phyloP scores from a whole-genome alignment of 2,888 invertebrate genomes.

The Drosophila greeni region DNA sequence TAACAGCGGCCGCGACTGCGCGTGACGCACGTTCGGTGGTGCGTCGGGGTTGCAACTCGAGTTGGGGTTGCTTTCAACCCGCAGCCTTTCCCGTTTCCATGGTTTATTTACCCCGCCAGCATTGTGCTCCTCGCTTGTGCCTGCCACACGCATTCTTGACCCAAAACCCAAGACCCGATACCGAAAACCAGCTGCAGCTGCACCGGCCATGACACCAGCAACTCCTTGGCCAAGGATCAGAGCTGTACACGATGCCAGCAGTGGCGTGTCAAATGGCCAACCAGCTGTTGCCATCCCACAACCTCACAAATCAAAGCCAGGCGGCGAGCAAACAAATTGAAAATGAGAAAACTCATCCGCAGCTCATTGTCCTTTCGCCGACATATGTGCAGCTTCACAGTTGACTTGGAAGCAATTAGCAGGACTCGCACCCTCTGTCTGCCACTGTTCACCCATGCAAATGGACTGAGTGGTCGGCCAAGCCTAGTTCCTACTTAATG shows the following conservation, averaged over 20 bases:
- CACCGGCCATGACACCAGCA: conserved; percentile 34
- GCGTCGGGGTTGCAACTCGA: conserved; percentile 50
- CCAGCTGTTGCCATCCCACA: conserved; percentile 59
- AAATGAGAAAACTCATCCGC: conserved; percentile 38
- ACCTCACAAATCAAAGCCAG: conserved; percentile 56
- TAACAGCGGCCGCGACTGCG: conserved; percentile 61
- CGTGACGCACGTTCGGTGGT: conserved; percentile 63
- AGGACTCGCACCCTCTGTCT: conserved; percentile 48
- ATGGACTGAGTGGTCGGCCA: conserved; percentile 19
- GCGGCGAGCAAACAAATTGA: conserved; percentile 60
- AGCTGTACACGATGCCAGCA: conserved; percentile 8
- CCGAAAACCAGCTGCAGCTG: conserved; percentile 34
- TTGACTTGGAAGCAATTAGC: conserved; percentile 56
- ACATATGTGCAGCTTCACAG: conserved; percentile 69
- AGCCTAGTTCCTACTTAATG: conserved; percentile 9
- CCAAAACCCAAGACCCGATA: conserved; percentile 38
- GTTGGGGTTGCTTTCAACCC: conserved; percentile 61
- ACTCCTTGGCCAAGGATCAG: conserved; percentile 62
- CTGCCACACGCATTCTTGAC: conserved; percentile 72
- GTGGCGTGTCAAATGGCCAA: conserved; percentile 63
- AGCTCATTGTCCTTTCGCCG: conserved; percentile 24
- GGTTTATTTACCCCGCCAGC: conserved; percentile 36
- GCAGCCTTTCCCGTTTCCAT: conserved; percentile 49
- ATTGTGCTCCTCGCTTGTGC: conserved; percentile 61
- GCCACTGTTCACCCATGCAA: conserved; percentile 32